These are phyloP conservation scores for Lampropteryx suffumata DNA, from an alignment of 2,888 invertebrate genomes.

Conservation along the genomic window DNA sequence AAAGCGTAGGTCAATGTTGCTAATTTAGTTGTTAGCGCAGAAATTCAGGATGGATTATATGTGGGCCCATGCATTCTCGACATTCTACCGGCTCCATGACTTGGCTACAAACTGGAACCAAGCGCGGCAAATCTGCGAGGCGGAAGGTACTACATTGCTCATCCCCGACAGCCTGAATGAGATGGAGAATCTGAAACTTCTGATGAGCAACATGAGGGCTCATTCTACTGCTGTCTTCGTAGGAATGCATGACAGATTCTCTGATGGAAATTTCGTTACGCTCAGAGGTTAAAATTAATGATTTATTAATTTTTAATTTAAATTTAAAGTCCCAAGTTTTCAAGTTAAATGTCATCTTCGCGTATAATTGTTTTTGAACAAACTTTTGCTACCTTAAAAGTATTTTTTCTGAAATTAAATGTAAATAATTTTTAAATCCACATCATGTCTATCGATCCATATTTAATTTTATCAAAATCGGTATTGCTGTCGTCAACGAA, in stretches of 20 bases:
- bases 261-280: conserved; percentile 51
- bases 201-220: conserved; percentile 57
- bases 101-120: conserved; percentile 52
- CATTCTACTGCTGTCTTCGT: conserved; percentile 53
- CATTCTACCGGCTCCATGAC: conserved; percentile 55
- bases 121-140: conserved; percentile 54
- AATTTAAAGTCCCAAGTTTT: not conserved
- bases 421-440: too few relatives aligned
- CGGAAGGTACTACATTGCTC: conserved; percentile 51
- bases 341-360: too few relatives aligned
- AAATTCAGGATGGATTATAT: conserved; percentile 57
- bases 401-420: too few relatives aligned
- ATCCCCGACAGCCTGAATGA: conserved; percentile 50
- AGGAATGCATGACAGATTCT: conserved; percentile 54
- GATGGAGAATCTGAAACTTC: conserved; percentile 53
- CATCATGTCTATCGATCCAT: too few relatives aligned
- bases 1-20: too few relatives aligned
- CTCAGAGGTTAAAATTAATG: conserved; percentile 41
- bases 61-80: conserved; percentile 52
- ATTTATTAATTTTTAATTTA: not conserved
- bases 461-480: too few relatives aligned
- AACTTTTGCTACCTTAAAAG: too few relatives aligned
- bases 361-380: too few relatives aligned
- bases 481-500: too few relatives aligned
- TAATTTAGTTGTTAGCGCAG: conserved; percentile 42